Conservation (phyloP, 2,113 vertebrate species). For the Microtus oregoni region DNA sequence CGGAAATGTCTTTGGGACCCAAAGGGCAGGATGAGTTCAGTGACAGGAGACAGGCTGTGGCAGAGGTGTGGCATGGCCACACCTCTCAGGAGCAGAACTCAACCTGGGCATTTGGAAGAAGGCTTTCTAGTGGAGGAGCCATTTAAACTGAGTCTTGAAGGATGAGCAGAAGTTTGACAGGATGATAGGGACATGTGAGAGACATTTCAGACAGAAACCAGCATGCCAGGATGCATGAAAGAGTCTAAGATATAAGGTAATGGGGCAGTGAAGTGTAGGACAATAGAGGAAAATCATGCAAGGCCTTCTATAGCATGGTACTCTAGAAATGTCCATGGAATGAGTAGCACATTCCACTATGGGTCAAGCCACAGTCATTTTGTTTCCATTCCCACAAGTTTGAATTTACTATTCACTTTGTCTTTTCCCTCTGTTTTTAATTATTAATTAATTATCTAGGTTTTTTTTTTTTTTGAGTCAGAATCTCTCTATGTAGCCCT, state of each 20-base stretch:
- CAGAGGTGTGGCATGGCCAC: background rate
- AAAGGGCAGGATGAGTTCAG: constrained; percentile 5
- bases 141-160: constrained; percentile 23
- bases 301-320: background rate
- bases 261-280: background rate
- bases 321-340: background rate
- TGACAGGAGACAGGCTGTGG: background rate
- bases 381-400: background rate
- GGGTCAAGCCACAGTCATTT: background rate
- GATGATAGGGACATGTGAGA: background rate
- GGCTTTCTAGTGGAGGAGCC: background rate
- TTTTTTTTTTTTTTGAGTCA: background rate
- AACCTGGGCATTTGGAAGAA: background rate
- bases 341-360: background rate
- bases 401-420: constrained; percentile 28
- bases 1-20: constrained; percentile 49
- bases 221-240: background rate
- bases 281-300: background rate
- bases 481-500: background rate
- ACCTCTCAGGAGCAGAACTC: background rate
- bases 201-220: background rate
- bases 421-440: constrained; percentile 35
- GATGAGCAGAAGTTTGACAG: background rate
- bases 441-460: background rate
- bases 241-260: background rate